Evolutionary conservation across 2,888 invertebrate genomes (phyloP).

Genomic region (Ormyrus pomaceus): DNA sequence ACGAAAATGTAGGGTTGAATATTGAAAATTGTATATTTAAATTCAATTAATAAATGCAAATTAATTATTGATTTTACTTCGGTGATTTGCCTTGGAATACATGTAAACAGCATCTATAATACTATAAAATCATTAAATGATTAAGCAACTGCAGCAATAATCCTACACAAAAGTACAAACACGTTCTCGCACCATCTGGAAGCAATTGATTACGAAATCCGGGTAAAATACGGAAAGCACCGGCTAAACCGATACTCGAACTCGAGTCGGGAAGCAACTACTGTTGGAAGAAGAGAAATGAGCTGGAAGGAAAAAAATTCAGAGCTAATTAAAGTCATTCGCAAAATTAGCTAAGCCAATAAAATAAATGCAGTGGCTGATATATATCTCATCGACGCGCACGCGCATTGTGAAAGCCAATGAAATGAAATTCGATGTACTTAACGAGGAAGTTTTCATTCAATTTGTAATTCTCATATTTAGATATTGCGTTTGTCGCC

Average conservation of each 20-base stretch:
- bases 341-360: conserved; percentile 43
- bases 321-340: conserved; percentile 49
- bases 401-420: conserved; percentile 34
- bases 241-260: background rate
- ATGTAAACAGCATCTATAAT: too few relatives aligned
- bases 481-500: too few relatives aligned
- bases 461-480: too few relatives aligned
- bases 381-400: conserved; percentile 32
- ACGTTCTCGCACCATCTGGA: background rate
- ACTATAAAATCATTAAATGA: too few relatives aligned
- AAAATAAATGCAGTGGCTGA: conserved; percentile 46
- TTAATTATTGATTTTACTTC: too few relatives aligned
- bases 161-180: too few relatives aligned
- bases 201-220: conserved; percentile 31
- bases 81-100: too few relatives aligned
- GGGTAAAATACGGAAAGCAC: background rate
- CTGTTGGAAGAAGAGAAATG: background rate
- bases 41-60: too few relatives aligned
- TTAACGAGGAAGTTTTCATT: conserved; percentile 31
- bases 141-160: too few relatives aligned
- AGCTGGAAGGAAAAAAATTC: conserved; percentile 21
- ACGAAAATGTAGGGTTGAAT: background rate
- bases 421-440: conserved; percentile 36
- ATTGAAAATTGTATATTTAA: too few relatives aligned
- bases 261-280: conserved; percentile 4